Evolutionary conservation across 2,113 vertebrate genomes (phyloP).

Genomic region (Malaclemys terrapin): DNA sequence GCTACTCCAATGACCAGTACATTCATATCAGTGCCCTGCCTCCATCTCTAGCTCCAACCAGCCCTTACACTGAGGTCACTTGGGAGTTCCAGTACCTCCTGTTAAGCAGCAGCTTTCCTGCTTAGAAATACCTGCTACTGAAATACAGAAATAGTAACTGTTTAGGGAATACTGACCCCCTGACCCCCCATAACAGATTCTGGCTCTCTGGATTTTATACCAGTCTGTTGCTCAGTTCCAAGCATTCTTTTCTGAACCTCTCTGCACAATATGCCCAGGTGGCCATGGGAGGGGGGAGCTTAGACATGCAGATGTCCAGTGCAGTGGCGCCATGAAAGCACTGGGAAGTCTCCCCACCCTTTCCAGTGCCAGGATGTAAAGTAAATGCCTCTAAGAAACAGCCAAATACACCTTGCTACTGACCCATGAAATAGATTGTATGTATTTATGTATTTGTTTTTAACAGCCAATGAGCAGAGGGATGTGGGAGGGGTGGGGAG

Average conservation of each 20-base stretch:
- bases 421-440: slow-evolving; percentile 58
- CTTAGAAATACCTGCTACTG: not conserved
- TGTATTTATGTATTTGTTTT: slow-evolving; percentile 19
- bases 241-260: slow-evolving; percentile 78
- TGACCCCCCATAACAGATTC: slow-evolving; percentile 28
- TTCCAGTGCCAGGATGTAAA: slow-evolving; percentile 58
- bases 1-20: not conserved
- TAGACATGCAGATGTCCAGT: slow-evolving; percentile 80
- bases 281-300: slow-evolving; percentile 70
- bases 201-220: slow-evolving; percentile 10
- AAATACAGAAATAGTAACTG: not conserved
- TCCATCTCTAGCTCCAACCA: not conserved
- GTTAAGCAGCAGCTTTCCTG: not conserved
- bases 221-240: slow-evolving; percentile 70
- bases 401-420: slow-evolving; percentile 54
- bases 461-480: slow-evolving; percentile 73
- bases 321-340: slow-evolving; percentile 54
- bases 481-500: slow-evolving; percentile 51
- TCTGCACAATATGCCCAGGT: slow-evolving; percentile 81
- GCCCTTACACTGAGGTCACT: not conserved
- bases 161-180: fast-evolving
- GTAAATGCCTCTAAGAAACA: slow-evolving; percentile 55
- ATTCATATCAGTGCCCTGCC: not conserved
- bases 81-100: not conserved
- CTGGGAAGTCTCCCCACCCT: slow-evolving; percentile 69